Evolutionary conservation across 2,113 vertebrate species (phyloP).

Genomic region (Oenanthe oenanthe): DNA sequence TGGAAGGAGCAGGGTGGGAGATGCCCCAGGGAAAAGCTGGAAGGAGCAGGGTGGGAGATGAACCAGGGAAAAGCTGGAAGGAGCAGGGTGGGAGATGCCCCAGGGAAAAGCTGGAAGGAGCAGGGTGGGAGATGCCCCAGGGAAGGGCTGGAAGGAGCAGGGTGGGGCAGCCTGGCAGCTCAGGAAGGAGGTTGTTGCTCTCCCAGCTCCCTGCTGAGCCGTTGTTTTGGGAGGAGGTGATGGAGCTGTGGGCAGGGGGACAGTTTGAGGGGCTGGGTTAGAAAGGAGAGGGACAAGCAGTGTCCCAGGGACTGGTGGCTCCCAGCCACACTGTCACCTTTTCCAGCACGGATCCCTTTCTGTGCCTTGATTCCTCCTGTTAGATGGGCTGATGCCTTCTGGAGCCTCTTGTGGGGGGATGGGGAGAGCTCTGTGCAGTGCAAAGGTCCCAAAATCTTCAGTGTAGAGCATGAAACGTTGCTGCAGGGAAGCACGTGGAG

Average conservation of each 20-base stretch:
- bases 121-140: not conserved
- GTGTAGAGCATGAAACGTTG: fast-evolving
- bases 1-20: not conserved
- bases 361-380: not conserved
- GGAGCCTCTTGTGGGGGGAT: fast-evolving
- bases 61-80: not conserved
- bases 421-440: not conserved
- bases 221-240: fast-evolving
- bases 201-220: not conserved
- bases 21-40: not conserved
- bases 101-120: not conserved
- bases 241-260: not conserved
- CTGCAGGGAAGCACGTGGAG: not conserved
- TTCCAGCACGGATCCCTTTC: not conserved
- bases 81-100: too few relatives aligned
- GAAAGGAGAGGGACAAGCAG: not conserved
- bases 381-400: not conserved
- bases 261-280: not conserved
- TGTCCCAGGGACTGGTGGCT: not conserved
- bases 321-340: not conserved
- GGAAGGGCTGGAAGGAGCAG: not conserved
- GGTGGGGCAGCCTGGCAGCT: not conserved
- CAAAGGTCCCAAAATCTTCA: not conserved
- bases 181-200: fast-evolving
- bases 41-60: not conserved